Conservation (phyloP, 2,797 vertebrate genomes). For the Psittacula derbiana region DNA sequence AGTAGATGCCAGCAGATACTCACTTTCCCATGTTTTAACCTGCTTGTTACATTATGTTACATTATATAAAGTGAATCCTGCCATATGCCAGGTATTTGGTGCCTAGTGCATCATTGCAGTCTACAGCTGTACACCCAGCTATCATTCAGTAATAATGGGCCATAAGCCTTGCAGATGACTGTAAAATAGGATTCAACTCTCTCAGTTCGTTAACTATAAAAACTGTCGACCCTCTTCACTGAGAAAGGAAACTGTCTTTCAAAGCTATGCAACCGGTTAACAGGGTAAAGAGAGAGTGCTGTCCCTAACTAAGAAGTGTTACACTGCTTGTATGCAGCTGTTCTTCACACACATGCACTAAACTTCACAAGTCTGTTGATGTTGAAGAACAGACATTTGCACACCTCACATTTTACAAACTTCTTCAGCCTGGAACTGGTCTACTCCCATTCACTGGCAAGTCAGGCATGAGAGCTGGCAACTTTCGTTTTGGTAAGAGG, state of each 20-base stretch:
- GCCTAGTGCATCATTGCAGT: background rate
- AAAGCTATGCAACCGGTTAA: background rate
- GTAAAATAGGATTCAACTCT: background rate
- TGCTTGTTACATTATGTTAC: background rate
- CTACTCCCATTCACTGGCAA: background rate
- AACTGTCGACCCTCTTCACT: background rate
- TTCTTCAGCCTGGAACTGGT: background rate
- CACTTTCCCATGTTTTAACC: background rate
- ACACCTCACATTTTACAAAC: background rate
- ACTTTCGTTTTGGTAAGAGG: background rate
- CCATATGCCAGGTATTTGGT: fast-evolving
- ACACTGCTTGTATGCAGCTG: background rate
- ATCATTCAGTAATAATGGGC: background rate
- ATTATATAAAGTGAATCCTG: background rate
- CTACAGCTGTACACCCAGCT: fast-evolving
- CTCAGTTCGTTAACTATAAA: background rate
- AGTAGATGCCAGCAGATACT: fast-evolving
- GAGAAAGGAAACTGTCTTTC: background rate
- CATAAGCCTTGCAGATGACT: background rate
- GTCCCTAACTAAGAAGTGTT: background rate
- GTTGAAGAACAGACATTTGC: background rate
- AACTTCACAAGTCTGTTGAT: background rate
- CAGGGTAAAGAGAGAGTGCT: fast-evolving
- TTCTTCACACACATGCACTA: background rate
- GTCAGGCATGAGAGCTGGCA: background rate